Evolutionary conservation across 2,888 invertebrate species (phyloP).

Genomic region (Cryptocephalus primarius): DNA sequence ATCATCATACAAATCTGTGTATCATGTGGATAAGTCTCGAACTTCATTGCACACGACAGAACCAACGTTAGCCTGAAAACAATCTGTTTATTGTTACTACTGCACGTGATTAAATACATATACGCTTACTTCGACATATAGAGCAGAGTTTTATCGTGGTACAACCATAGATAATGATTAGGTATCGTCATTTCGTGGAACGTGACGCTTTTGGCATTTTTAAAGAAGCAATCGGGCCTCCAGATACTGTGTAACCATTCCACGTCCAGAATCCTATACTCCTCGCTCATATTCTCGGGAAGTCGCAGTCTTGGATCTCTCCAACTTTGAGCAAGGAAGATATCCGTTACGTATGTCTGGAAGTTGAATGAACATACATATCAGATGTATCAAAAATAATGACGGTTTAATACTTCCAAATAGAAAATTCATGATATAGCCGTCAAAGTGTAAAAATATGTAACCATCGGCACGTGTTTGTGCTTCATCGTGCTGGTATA

Average conservation of each 20-base stretch:
- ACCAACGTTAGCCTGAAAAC: slow-evolving; percentile 68
- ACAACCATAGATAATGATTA: slow-evolving; percentile 85
- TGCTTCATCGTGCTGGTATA: too few species aligned
- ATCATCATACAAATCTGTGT: slow-evolving; percentile 89
- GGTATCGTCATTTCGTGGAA: slow-evolving; percentile 93
- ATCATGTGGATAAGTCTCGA: slow-evolving; percentile 87
- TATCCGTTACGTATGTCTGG: slow-evolving; percentile 87
- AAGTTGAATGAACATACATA: slow-evolving; percentile 18
- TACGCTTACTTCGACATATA: slow-evolving; percentile 80
- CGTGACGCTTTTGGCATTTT: slow-evolving; percentile 85
- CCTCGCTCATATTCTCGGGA: slow-evolving; percentile 90
- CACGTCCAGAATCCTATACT: slow-evolving; percentile 79
- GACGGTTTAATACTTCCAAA: too few species aligned
- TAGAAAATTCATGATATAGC: too few species aligned
- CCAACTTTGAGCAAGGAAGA: slow-evolving; percentile 89
- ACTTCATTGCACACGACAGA: slow-evolving; percentile 89
- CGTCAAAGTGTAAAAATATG: too few species aligned
- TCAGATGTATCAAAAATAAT: not conserved
- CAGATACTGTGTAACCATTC: slow-evolving; percentile 86
- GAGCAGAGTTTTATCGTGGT: slow-evolving; percentile 81
- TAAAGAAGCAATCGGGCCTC: slow-evolving; percentile 89
- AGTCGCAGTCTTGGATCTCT: slow-evolving; percentile 76
- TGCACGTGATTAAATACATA: too few species aligned
- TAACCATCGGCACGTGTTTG: too few species aligned
- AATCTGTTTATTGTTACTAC: too few species aligned